phyloP scores from a whole-genome alignment of 2,888 invertebrate genomes.

The Lithophane ornitopus region DNA sequence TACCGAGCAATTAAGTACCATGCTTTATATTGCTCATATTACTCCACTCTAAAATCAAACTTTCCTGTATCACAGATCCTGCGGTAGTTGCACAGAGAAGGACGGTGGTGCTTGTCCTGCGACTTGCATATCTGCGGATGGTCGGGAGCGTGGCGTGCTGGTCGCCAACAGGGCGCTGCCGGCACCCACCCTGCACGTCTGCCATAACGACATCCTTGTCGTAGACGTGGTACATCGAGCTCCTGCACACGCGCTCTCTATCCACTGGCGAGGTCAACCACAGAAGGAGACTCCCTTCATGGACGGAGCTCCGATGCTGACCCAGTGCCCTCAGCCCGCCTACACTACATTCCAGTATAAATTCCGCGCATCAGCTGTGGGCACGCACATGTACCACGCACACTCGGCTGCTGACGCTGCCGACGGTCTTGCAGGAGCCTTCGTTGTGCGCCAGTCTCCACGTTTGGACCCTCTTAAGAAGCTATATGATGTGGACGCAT shows the following conservation, averaged over 20 bases:
- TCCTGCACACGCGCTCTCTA: slow-evolving; percentile 92
- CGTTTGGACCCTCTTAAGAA: slow-evolving; percentile 91
- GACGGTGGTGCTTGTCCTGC: slow-evolving; percentile 90
- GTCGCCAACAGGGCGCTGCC: slow-evolving; percentile 93
- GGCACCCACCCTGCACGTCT: slow-evolving; percentile 92
- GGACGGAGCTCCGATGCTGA: slow-evolving; percentile 95
- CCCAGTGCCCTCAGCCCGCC: slow-evolving; percentile 94
- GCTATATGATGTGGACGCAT: slow-evolving; percentile 93
- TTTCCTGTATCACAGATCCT: slow-evolving; percentile 86
- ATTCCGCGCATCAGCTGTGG: slow-evolving; percentile 93
- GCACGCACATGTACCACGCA: slow-evolving; percentile 94
- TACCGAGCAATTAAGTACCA: not conserved
- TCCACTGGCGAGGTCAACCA: slow-evolving; percentile 96
- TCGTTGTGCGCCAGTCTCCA: slow-evolving; percentile 93
- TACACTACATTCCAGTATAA: slow-evolving; percentile 94
- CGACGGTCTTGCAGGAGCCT: slow-evolving; percentile 93
- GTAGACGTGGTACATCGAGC: slow-evolving; percentile 94
- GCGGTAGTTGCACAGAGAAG: slow-evolving; percentile 92
- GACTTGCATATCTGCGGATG: slow-evolving; percentile 92
- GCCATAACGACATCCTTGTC: slow-evolving; percentile 94
- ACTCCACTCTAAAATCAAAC: slow-evolving; percentile 13
- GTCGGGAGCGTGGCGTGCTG: slow-evolving; percentile 91
- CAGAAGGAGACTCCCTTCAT: slow-evolving; percentile 93
- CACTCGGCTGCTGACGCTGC: slow-evolving; percentile 93
- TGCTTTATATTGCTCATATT: not conserved